Evolutionary conservation across 2,113 vertebrate species (phyloP).

Genomic region (Apaloderma vittatum): DNA sequence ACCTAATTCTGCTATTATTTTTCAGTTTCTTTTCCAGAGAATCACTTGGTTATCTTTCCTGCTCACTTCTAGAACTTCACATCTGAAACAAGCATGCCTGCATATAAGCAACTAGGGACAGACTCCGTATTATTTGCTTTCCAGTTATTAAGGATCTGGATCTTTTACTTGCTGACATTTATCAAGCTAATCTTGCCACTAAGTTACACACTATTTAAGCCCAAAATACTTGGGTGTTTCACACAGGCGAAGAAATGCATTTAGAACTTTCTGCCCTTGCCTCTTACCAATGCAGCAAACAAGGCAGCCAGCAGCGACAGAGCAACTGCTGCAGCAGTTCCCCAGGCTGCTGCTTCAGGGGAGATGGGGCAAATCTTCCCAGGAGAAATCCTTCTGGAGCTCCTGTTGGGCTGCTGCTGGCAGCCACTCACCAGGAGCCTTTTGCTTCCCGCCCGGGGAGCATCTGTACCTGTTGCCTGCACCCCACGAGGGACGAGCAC

Average conservation of each 20-base stretch:
- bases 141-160: neutral
- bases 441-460: no score
- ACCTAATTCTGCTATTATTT: neutral
- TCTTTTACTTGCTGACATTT: neutral
- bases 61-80: neutral
- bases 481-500: fast-evolving
- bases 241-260: neutral
- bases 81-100: neutral
- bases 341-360: neutral
- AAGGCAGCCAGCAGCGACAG: neutral
- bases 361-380: neutral
- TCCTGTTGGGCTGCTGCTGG: neutral
- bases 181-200: neutral
- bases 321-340: no score
- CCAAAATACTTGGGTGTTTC: neutral
- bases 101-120: neutral
- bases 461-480: neutral
- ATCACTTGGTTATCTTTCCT: neutral
- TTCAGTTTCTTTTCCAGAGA: neutral
- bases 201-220: neutral
- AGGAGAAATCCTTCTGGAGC: neutral
- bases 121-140: neutral
- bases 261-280: neutral
- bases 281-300: neutral
- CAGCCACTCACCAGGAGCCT: neutral